Conservation (phyloP, 92 coral and sea anemone species). For the Zoanthus sociatus region DNA sequence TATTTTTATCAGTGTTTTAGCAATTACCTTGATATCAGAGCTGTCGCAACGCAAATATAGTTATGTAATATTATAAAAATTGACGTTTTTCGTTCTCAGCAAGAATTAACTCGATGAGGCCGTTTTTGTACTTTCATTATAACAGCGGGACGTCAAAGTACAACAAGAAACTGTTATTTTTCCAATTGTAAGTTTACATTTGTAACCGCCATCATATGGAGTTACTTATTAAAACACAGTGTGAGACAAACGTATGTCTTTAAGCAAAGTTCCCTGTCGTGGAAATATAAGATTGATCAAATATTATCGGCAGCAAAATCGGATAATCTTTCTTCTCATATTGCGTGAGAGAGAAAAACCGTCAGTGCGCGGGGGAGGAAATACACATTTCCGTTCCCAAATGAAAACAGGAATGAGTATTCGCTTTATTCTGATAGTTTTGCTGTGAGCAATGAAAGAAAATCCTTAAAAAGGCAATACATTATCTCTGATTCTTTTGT, state of each 20-base stretch:
- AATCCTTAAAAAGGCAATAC: slow-evolving; percentile 11
- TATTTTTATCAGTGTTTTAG: neutral
- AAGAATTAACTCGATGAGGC: neutral
- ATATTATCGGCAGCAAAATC: neutral
- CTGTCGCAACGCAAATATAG: neutral
- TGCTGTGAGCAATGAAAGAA: slow-evolving; percentile 10
- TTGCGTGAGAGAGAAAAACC: neutral
- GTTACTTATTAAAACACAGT: slow-evolving; percentile 36
- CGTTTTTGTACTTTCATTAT: neutral
- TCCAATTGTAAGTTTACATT: slow-evolving; percentile 8
- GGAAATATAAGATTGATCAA: neutral
- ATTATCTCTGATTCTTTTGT: neutral
- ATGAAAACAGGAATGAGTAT: slow-evolving; percentile 4
- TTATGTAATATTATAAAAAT: neutral
- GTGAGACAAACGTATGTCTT: neutral
- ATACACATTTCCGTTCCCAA: slow-evolving; percentile 1
- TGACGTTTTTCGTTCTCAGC: neutral
- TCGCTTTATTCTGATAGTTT: slow-evolving; percentile 14
- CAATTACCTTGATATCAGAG: neutral
- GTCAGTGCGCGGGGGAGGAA: neutral
- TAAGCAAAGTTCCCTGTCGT: neutral
- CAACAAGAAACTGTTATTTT: neutral
- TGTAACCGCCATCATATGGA: neutral
- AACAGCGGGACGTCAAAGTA: neutral
- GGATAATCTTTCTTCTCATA: slow-evolving; percentile 1